These are phyloP conservation scores for Pseudeuparius sepicola DNA, from an alignment of 2,888 invertebrate genomes.

Conservation along the genomic window DNA sequence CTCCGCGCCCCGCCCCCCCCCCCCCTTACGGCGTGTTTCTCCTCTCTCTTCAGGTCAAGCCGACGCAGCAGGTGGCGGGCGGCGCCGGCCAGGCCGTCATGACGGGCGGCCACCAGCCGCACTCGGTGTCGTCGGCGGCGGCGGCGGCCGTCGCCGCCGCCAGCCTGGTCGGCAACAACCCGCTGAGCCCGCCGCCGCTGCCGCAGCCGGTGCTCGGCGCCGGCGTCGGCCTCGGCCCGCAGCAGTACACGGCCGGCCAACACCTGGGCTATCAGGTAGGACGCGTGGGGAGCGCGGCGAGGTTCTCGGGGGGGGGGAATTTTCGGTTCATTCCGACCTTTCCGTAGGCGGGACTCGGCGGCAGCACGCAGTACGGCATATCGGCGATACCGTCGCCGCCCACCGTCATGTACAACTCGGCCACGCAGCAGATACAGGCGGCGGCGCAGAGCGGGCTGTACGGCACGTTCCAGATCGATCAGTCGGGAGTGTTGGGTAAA, in stretches of 20 bases:
- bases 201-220: conserved; percentile 39
- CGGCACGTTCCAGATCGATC: conserved; percentile 67
- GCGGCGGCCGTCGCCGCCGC: conserved; percentile 36
- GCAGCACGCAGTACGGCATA: conserved; percentile 59
- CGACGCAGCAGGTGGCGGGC: conserved; percentile 63
- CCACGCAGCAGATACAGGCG: conserved; percentile 56
- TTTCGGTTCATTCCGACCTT: too few relatives aligned
- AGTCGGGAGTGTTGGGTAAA: conserved; percentile 39
- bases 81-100: conserved; percentile 38
- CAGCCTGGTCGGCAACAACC: conserved; percentile 24
- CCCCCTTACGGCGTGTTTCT: too few relatives aligned
- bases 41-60: conserved; percentile 59
- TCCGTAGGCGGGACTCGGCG: conserved; percentile 33
- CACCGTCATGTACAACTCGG: conserved; percentile 73
- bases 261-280: conserved; percentile 67
- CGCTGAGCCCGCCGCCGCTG: conserved; percentile 51
- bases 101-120: conserved; percentile 31
- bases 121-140: conserved; percentile 29
- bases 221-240: conserved; percentile 45
- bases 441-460: conserved; percentile 66
- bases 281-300: too few relatives aligned
- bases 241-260: conserved; percentile 46
- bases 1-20: too few relatives aligned
- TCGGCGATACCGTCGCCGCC: conserved; percentile 82
- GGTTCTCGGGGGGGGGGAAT: too few relatives aligned